phyloP scores from a whole-genome alignment of 2,888 invertebrate species.

The Pheosia gnoma region DNA sequence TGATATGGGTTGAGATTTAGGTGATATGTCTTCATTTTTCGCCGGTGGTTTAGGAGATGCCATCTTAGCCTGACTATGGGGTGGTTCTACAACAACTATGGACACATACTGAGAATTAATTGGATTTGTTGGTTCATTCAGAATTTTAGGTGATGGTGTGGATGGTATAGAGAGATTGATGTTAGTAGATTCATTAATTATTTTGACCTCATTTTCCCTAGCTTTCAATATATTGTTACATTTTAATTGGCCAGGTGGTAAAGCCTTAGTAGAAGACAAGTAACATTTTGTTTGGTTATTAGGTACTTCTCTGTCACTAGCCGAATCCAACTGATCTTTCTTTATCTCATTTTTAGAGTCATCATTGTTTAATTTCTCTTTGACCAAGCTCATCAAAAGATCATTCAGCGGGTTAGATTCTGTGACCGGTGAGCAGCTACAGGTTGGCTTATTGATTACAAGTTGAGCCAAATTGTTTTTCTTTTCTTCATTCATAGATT shows the following conservation, averaged over 20 bases:
- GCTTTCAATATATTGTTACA: conserved; percentile 96
- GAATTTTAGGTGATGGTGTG: conserved; percentile 77
- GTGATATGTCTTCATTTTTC: conserved; percentile 79
- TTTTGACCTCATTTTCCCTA: conserved; percentile 80
- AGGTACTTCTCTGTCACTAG: conserved; percentile 84
- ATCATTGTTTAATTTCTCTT: conserved; percentile 84
- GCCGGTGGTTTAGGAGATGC: conserved; percentile 76
- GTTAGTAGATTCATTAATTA: conserved; percentile 74
- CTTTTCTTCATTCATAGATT: conserved; percentile 67
- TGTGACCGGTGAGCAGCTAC: conserved; percentile 75
- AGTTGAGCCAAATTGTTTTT: conserved; percentile 73
- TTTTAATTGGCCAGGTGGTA: conserved; percentile 96
- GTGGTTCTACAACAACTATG: conserved; percentile 79
- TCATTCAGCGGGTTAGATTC: conserved; percentile 79
- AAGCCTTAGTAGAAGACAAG: conserved; percentile 86
- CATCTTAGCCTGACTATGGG: conserved; percentile 63
- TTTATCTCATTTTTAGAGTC: conserved; percentile 87
- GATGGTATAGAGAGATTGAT: conserved; percentile 76
- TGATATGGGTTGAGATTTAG: conserved; percentile 84
- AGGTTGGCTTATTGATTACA: conserved; percentile 72
- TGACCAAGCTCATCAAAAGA: conserved; percentile 78
- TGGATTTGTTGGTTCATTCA: conserved; percentile 77
- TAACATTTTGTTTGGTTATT: conserved; percentile 89
- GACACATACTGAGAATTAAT: conserved; percentile 79
- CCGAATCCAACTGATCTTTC: conserved; percentile 77